Percentiles rank a stretch among this genome's conserved stretches.
Evolutionary conservation across 2,888 invertebrate genomes (phyloP).

Genomic region (Zygogramma bicolorata): DNA sequence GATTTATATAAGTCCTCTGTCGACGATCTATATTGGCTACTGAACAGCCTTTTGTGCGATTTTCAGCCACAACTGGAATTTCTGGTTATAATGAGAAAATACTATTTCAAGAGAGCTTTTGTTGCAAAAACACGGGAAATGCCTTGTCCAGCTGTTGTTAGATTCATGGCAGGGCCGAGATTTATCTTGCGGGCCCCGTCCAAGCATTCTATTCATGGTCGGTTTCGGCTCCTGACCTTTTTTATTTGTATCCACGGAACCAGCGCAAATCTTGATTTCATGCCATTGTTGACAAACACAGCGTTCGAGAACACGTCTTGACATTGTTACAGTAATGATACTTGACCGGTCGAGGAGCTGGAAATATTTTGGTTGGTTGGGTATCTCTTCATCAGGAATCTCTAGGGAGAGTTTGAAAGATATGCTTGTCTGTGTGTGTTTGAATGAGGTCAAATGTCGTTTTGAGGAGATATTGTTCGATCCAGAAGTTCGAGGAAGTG

Average conservation of each 20-base stretch:
- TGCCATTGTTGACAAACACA: conserved; percentile 15
- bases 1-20: not conserved
- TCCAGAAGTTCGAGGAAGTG: too few relatives aligned
- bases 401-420: too few relatives aligned
- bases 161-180: not conserved
- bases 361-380: not conserved
- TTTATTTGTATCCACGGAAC: not conserved
- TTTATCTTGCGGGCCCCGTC: not conserved
- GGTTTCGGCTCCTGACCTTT: conserved; percentile 1
- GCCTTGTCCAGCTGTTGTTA: not conserved
- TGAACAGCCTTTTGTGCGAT: not conserved
- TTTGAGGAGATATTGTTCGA: too few relatives aligned
- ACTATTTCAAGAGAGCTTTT: not conserved
- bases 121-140: not conserved
- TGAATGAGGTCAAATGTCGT: too few relatives aligned
- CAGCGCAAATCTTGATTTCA: conserved; percentile 9
- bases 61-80: not conserved
- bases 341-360: conserved; percentile 6
- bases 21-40: not conserved
- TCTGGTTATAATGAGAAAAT: not conserved
- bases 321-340: conserved; percentile 9
- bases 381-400: not conserved
- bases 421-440: too few relatives aligned
- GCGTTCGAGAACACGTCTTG: not conserved
- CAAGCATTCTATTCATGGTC: not conserved